These are phyloP conservation scores for Parus major DNA, from an alignment of 2,113 vertebrate genomes.

Conservation along the genomic window DNA sequence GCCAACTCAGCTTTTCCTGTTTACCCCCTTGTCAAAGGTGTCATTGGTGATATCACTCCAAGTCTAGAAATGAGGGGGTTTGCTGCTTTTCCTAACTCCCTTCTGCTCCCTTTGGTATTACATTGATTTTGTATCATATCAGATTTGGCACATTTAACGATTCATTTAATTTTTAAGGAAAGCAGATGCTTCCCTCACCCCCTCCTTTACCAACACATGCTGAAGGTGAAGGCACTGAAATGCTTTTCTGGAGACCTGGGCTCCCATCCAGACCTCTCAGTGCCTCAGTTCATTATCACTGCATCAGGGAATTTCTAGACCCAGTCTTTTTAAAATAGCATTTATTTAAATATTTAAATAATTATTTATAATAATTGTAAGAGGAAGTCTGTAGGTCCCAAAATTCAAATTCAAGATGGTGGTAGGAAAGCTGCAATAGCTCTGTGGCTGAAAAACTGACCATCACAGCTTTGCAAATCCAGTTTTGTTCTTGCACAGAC, in stretches of 20 bases:
- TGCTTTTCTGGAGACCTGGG: neutral
- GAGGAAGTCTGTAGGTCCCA: neutral
- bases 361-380: neutral
- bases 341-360: too few relatives aligned
- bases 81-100: neutral
- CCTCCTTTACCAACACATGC: neutral
- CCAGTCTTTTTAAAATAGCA: neutral
- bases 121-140: neutral
- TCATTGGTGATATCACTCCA: conserved; percentile 1
- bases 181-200: neutral
- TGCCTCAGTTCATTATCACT: neutral
- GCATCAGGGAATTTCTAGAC: neutral
- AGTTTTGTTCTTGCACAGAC: neutral
- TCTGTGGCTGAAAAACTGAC: neutral
- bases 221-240: neutral
- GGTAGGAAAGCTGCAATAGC: neutral
- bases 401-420: neutral
- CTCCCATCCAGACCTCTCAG: neutral
- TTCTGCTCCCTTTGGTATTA: neutral
- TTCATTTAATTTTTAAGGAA: neutral
- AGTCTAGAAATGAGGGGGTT: conserved; percentile 38
- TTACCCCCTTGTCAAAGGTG: conserved; percentile 24
- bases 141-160: neutral
- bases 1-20: conserved; percentile 70
- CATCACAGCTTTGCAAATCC: neutral